Base-by-base conservation (phyloP, 2,888 invertebrate genomes). In the Eupithecia pulchellata region DNA sequence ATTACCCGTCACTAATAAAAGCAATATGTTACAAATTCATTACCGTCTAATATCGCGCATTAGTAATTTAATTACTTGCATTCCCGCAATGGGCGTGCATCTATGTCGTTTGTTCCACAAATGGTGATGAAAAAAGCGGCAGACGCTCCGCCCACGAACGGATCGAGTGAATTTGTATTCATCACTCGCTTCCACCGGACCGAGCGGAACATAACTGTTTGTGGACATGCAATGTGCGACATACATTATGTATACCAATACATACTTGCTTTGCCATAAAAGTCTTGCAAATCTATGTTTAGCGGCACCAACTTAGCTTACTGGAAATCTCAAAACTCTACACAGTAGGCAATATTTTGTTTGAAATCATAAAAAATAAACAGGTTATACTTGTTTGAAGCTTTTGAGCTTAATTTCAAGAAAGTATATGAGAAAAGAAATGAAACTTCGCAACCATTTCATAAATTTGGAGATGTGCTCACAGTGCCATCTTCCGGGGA, bases 41-140 rank as follows among this genome's bases (percentile, higher is more conserved):
- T 79, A 80, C 71, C 39, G 64, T 77, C 75, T 82, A 81, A 81
- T 79, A 81, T 75, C 61, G 73, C 78, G 71, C 78, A 82, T 81
- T 81, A 81, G 76, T 76, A 77, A 77, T 81, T 82, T 85, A 87
- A 86, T 88, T 82, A 84, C 75, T 81, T 78, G 80, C 73, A 82
- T 84, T 79, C 77, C 81, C 78, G 77, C 76, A 80, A 81, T 83
- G 84, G 88, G 88, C 84, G 89, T 82, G 81, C 73, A 79, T 73
- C 72, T 78, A 78, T 77, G 83, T 84, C 87, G 85, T 86, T 87
- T 88, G 86, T 87, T 84, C 82, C 77, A 84, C 80, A 85, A 84
- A 84, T 82, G 79, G 84, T 78, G 79, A 85, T 87, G 90, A 89
- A 89, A 87, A 79, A 78, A 74, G 73, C 74, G 72, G 76, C 34